Evolutionary conservation across 2,113 vertebrate genomes (phyloP).

Genomic region (Lagopus leucura): DNA sequence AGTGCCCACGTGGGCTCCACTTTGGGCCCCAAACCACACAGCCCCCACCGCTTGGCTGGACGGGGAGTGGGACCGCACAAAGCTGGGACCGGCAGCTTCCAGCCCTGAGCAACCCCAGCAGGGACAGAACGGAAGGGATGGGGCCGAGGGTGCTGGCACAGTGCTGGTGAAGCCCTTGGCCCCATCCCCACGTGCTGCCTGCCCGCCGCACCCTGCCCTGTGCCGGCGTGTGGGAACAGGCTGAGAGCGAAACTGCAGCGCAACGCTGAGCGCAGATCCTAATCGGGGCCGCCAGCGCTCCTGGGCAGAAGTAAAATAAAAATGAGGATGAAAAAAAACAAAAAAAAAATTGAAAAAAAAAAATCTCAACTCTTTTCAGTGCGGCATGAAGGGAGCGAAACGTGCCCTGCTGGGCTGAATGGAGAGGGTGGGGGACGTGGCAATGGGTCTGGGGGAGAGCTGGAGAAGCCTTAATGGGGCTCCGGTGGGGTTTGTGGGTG

Average conservation of each 20-base stretch:
- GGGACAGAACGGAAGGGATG: no score
- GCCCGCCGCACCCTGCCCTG: neutral
- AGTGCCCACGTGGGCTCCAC: neutral
- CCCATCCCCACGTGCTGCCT: no score
- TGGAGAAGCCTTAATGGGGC: neutral
- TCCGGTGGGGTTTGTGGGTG: neutral
- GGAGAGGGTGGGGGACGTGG: neutral
- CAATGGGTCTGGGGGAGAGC: neutral
- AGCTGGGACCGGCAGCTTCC: neutral
- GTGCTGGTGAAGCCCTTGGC: neutral
- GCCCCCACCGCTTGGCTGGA: no score
- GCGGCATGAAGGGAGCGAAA: neutral
- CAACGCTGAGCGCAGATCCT: slow-evolving; percentile 38
- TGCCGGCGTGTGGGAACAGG: slow-evolving; percentile 70
- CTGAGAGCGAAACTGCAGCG: slow-evolving; percentile 70
- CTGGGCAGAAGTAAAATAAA: neutral
- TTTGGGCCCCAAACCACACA: neutral
- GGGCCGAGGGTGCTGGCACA: no score
- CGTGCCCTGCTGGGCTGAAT: no score
- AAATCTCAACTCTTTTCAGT: neutral
- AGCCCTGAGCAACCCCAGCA: no score
- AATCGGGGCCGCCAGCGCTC: neutral
- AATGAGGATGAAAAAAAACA: no score
- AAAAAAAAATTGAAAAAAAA: no score
- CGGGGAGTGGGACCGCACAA: no score